Base-by-base conservation (phyloP, 37 sponge, comb jelly and placozoan species). In the Chondrilla cf. caribensis region DNA sequence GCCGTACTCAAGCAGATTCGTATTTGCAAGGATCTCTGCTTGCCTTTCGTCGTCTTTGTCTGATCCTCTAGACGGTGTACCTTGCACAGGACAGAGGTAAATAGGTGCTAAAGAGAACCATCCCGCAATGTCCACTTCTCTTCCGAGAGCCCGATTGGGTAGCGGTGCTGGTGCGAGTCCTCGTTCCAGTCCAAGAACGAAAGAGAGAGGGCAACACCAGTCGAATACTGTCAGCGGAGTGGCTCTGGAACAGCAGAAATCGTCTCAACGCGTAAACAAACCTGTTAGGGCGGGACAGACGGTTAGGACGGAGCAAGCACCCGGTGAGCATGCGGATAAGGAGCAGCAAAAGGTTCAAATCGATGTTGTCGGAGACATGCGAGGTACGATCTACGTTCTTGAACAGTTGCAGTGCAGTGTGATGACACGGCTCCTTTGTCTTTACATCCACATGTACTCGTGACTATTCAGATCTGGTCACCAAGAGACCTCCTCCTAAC, bases 401-500 rank as follows among this genome's bases (percentile, higher is more conserved):
- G 60, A n/a, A 59, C 26, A 6, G 3, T 26, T 59, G 22, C 60
- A 19, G 17, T 26, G 3, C 7, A 8, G 60, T 59, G 60, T 59
- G 60, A n/a, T 59, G 25, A 6, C 3, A 6, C 60, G 3, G 57
- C 60, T 9, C 25, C 9, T 2, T 59, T n/a, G 25, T 26, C 60
- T 8, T 26, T 59, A 9, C 7, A 59, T n/a, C n/a, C n/a, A n/a
- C n/a, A n/a, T n/a, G n/a, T n/a, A n/a, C n/a, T n/a, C n/a, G n/a
- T n/a, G n/a, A n/a, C n/a, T n/a, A 44, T 28, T 32, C 58, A 78
- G 87, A 80, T 26, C 42, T 82, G 81, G 22, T 54, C 3, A 40
- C 84, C 21, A 82, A 70, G 29, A 79, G 79, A 70, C 84, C 90
- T 8, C 55, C 88, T 17, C 94, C 94, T 38, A 85, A 82, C 28